Evolutionary conservation across 2,797 vertebrate genomes (phyloP).

Genomic region (Etheostoma perlongum): DNA sequence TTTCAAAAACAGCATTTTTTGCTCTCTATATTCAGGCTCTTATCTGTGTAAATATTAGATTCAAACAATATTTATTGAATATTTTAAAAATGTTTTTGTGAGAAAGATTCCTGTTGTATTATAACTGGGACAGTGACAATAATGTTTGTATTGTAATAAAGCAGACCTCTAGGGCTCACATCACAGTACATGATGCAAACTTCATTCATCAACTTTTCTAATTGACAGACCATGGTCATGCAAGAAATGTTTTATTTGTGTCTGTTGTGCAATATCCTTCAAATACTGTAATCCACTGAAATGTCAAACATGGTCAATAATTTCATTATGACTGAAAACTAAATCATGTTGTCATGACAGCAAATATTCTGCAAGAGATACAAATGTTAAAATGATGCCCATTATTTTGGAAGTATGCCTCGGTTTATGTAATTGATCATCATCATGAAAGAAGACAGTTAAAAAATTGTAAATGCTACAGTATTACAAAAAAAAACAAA

Average conservation of each 20-base stretch:
- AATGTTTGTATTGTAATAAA: conserved; percentile 1
- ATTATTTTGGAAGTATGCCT: neutral
- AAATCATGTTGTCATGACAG: conserved; percentile 15
- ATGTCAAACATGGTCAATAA: conserved; percentile 17
- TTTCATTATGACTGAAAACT: conserved; percentile 20
- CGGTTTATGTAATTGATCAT: neutral
- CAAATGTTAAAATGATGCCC: conserved; percentile 15
- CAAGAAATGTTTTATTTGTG: neutral
- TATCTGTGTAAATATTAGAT: conserved; percentile 28
- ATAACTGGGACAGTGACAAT: neutral
- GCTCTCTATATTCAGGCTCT: neutral
- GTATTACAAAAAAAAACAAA: neutral
- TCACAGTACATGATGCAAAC: neutral
- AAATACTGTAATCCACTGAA: conserved; percentile 2
- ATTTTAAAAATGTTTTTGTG: conserved; percentile 21
- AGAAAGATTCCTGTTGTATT: neutral
- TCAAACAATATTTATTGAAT: conserved; percentile 21
- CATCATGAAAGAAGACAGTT: neutral
- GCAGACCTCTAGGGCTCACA: neutral
- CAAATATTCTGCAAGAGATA: conserved; percentile 23
- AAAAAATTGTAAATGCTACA: neutral
- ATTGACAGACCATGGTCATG: neutral
- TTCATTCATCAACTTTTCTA: conserved; percentile 3
- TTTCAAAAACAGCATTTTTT: neutral
- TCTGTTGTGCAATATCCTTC: conserved; percentile 5